Base-by-base conservation (phyloP, 2,113 vertebrate genomes). In the Ginglymostoma cirratum region DNA sequence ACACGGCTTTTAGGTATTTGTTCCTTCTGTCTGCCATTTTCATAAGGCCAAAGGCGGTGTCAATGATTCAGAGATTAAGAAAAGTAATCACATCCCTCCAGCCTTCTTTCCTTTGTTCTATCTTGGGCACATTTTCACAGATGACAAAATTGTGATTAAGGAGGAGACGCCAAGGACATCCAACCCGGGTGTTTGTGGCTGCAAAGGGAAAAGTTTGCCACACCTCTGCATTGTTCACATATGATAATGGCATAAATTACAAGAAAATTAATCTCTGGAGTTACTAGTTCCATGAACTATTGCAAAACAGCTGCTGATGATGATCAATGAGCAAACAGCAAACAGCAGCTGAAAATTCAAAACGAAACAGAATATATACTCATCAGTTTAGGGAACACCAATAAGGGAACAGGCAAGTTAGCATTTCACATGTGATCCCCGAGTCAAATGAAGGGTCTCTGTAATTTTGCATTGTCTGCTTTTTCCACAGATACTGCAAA, bases 61-160 rank as follows among this genome's bases (percentile, higher is more conserved):
- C 61, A 93, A 34, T 23, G 61, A n/a, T 93, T 93, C 61, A 23
- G 17, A 66, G 61, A 93, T 93, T 93, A 93, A 93, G 66, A 93
- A 93, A 93, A 17, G 27, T 90, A 38, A 61, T 93, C 89, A 93
- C 34, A n/a, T 21, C 61, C 89, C 89, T 38, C 15, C 17, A 66
- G 55, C 65, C 89, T 66, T 19, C 61, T 93, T 66, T 93, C 12
- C 89, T 93, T 93, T 93, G 89, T 93, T 93, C 61, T 93, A 67
- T 66, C 89, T 93, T 65, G 66, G 55, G 89, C 89, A 93, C 61
- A 67, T 93, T 93, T 93, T 93, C 89, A 93, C n/a, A 93, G 61
- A 93, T 93, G 61, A 23, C 61, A 38, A 93, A 93, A 93, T 42
- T 66, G 61, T 93, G 61, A 61, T 93, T 66, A 38, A 66, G 19